A percentile compares a stretch with the other conserved stretches of the same genome.
Conservation (phyloP, 2,113 vertebrate species). For the Nothobranchius furzeri region DNA sequence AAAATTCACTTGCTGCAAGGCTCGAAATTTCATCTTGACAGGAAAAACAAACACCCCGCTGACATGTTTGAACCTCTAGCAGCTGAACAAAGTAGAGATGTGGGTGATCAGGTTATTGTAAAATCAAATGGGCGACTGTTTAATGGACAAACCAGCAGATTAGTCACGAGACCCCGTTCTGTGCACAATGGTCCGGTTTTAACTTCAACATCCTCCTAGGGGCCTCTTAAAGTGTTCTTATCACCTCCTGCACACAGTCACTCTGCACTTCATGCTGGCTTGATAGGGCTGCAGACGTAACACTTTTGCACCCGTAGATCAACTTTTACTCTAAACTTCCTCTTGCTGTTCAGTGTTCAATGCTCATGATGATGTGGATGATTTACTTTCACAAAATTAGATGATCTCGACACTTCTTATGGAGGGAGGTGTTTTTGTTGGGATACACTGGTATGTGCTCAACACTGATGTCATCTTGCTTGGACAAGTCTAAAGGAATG, state of each 20-base stretch:
- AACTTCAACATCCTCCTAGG: conserved; percentile 2
- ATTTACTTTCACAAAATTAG: background rate
- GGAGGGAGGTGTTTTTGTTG: conserved; percentile 3
- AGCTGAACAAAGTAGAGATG: background rate
- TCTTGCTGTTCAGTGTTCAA: background rate
- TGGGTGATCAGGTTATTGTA: conserved; percentile 11
- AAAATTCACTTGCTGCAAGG: background rate
- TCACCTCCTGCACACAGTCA: conserved; percentile 33
- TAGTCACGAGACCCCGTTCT: conserved; percentile 18
- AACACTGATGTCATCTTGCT: conserved; percentile 46
- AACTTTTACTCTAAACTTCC: background rate
- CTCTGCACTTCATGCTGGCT: conserved; percentile 5
- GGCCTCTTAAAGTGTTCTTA: conserved; percentile 33
- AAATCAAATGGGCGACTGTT: conserved; percentile 20
- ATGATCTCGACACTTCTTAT: background rate
- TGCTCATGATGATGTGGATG: background rate
- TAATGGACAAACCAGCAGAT: conserved; percentile 21
- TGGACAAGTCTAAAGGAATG: conserved; percentile 48
- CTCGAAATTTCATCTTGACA: conserved; percentile 10
- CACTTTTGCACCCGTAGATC: background rate
- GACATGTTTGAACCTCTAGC: conserved; percentile 2
- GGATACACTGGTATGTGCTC: conserved; percentile 4
- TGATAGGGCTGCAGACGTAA: background rate
- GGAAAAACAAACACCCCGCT: background rate
- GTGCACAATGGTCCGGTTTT: background rate